A percentile compares a stretch with the other conserved stretches of the same genome.
Conservation (phyloP, 2,888 invertebrate genomes). For the Globia sparganii region DNA sequence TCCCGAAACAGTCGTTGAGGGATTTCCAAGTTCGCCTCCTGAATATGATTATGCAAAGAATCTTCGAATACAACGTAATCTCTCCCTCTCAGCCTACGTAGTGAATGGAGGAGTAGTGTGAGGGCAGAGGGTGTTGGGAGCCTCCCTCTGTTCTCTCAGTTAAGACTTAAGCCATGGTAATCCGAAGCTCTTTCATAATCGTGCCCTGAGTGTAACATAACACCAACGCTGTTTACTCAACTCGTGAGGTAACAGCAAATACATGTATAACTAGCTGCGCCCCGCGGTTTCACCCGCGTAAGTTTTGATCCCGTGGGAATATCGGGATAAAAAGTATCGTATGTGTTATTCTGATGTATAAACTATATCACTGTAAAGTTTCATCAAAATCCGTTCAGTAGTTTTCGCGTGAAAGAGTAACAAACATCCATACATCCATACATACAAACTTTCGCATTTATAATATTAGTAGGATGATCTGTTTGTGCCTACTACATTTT, state of each 20-base stretch:
- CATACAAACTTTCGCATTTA: no score
- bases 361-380: no score
- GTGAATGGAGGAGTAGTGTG: constrained; percentile 70
- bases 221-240: constrained; percentile 47
- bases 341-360: no score
- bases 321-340: no score
- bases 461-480: no score
- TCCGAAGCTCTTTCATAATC: constrained; percentile 51
- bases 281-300: no score
- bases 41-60: constrained; percentile 80
- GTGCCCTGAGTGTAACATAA: constrained; percentile 39
- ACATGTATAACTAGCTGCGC: no score
- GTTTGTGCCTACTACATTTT: constrained; percentile 54
- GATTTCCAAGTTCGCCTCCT: constrained; percentile 67
- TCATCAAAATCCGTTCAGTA: no score
- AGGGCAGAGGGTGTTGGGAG: constrained; percentile 23
- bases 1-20: constrained; percentile 47
- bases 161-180: constrained; percentile 52
- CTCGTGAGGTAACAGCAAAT: constrained; percentile 58
- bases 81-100: constrained; percentile 57
- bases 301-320: no score
- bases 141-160: constrained; percentile 24
- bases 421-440: no score
- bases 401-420: no score
- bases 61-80: constrained; percentile 68